Base-by-base conservation (phyloP, 2,113 vertebrate species). In the Piaya cayana region DNA sequence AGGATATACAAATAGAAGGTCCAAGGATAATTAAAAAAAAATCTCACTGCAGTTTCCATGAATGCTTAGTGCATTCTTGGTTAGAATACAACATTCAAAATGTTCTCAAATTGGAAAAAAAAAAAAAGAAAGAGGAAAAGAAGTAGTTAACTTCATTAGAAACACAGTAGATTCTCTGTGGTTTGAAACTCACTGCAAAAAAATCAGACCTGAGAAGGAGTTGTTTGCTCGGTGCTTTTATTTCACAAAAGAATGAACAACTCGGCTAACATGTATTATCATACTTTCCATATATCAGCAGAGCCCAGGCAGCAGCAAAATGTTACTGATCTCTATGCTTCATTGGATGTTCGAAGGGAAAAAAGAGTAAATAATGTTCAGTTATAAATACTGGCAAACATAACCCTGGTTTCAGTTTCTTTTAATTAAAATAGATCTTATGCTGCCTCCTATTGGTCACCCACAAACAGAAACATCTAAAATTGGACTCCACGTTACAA, bases 211-310 rank as follows among this genome's bases (percentile, higher is more conserved):
- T 1, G 15, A 86, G 55, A 50, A 92, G 13, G 43, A 65, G 69
- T 95, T 52, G 72, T 55, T 82, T 95, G 77, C 68, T 96, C 23
- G 8, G 59, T 96, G 85, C 70, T 93, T 95, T 97, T 97, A 97
- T 97, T 97, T 93, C 88, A 77, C 69, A 65, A 23, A 88, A 90
- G 79, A 93, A 94, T 64, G 15, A 95, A 95, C 85, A 97, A 95
- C 53, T 88, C 1, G 1, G 87, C 87, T 88, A 93, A 95, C 37
- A 49, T 37, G 37, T 63, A 86, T 26, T 62, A 86, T 75, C 25
- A 2, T 82, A 93, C 86, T 92, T 92, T 71, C 88, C 89, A 62
- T 45, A 8, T 93, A 90, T 43, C 74, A 90, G 87, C 90, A 87
- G 72, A 91, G 83, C 79, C 70, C 88, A 90, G 75, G 94, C 92